phyloP scores from a whole-genome alignment of 1,140 invertebrate species.

The Antheraea mylitta region DNA sequence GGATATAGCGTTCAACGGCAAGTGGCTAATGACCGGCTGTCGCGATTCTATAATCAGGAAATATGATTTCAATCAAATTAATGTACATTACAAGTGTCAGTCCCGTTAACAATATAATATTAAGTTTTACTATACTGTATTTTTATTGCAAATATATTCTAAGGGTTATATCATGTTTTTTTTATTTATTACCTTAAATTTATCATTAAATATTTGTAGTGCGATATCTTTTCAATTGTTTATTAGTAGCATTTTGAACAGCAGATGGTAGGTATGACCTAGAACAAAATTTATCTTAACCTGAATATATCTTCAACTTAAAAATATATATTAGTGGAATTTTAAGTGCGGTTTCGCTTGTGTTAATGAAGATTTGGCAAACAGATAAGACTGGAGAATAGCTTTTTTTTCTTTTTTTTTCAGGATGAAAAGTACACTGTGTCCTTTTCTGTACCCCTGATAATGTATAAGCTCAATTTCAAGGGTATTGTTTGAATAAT shows the following conservation, averaged over 20 bases:
- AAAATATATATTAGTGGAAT: not conserved
- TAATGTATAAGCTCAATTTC: no score
- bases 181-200: not conserved
- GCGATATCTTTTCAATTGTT: not conserved
- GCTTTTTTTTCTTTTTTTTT: no score
- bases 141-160: no score
- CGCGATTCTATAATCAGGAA: slow-evolving; percentile 80
- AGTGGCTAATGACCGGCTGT: slow-evolving; percentile 79
- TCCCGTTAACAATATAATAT: not conserved
- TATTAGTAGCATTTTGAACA: not conserved
- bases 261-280: not conserved
- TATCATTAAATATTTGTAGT: no score
- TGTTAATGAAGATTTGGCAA: no score
- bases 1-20: slow-evolving; percentile 78
- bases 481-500: no score
- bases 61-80: slow-evolving; percentile 76
- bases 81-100: slow-evolving; percentile 60
- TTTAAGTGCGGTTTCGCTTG: not conserved
- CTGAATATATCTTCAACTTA: not conserved
- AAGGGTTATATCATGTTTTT: not conserved
- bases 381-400: no score
- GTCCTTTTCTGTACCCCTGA: no score
- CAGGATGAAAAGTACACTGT: no score
- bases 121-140: no score
- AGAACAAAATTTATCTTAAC: not conserved